Evolutionary conservation across 2,113 vertebrate genomes (phyloP), one percentile per base, ranked within the genome.

Genomic region (Tragelaphus imberbis): DNA sequence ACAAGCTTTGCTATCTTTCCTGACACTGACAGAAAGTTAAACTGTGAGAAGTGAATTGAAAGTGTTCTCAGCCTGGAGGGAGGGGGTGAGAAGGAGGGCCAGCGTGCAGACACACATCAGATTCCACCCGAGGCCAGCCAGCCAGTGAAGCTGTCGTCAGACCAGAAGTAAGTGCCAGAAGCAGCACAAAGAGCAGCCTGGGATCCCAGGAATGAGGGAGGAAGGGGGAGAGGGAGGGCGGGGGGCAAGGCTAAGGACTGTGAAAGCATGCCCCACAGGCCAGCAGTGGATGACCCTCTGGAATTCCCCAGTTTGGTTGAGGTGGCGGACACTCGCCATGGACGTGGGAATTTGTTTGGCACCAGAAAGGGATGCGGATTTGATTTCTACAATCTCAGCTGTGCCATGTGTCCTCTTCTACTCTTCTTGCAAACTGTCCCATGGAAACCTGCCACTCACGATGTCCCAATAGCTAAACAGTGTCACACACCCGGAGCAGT

Each of bases 1-100:
- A 99, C 98, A 99, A 96, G 58, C 81, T 94, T 96, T 97, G 58
- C 97, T 96, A 96, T 68, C 65, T 88, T 91, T 97, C 97, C 92
- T 25, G 91, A 96, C 0, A 90, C 63, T 85, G 79, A 68, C 0
- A 81, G 25, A 92, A 96, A 55, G 89, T 40, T 94, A 36, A 96
- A 44, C 77, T 0, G 1, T 53, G 51, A 81, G 0, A 1, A 96
- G 97, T 55, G 90, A 95, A 96, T 96, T 53, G 90, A 95, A 77
- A 30, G 21, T 28, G 28, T 80, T 77, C 71, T 77, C 40, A 9
- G 12, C 21, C 19, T 36, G 95, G 93, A 51, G 56, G 28, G 91
- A 84, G 49, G 44, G 94, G 82, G 86, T 28, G 92, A 89, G 40
- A 81, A 53, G 0, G 21, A n/a, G 28, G 9, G 33, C 47, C 9